phyloP scores from a whole-genome alignment of 2,113 vertebrate species.

The Phainopepla nitens region DNA sequence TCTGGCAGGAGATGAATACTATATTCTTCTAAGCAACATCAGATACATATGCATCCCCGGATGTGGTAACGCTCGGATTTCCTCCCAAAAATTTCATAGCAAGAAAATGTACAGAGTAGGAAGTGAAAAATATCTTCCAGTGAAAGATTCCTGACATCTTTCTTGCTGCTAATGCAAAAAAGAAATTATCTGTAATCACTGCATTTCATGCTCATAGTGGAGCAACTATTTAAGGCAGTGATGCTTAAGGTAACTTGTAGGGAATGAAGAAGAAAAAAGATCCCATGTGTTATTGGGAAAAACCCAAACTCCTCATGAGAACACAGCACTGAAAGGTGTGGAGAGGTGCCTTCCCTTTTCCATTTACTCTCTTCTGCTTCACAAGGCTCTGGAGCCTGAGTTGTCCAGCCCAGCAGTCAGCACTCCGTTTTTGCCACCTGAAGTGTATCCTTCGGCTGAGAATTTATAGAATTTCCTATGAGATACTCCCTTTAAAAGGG shows the following conservation, averaged over 20 bases:
- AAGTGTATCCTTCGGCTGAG: neutral
- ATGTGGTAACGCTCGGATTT: neutral
- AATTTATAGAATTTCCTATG: neutral
- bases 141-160: neutral
- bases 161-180: neutral
- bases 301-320: neutral
- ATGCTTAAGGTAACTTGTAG: neutral
- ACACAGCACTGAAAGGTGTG: neutral
- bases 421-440: neutral
- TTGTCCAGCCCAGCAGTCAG: neutral
- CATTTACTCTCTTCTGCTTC: neutral
- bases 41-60: neutral
- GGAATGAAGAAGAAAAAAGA: neutral
- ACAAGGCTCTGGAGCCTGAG: neutral
- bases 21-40: conserved; percentile 1
- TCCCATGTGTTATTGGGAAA: neutral
- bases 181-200: neutral
- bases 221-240: neutral
- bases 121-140: conserved; percentile 10
- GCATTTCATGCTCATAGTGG: neutral
- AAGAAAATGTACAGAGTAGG: conserved; percentile 6
- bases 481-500: conserved; percentile 20
- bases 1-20: conserved; percentile 37
- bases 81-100: conserved; percentile 6
- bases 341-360: neutral